Evolutionary conservation across 2,113 vertebrate species (phyloP).

Genomic region (Etia nguti): DNA sequence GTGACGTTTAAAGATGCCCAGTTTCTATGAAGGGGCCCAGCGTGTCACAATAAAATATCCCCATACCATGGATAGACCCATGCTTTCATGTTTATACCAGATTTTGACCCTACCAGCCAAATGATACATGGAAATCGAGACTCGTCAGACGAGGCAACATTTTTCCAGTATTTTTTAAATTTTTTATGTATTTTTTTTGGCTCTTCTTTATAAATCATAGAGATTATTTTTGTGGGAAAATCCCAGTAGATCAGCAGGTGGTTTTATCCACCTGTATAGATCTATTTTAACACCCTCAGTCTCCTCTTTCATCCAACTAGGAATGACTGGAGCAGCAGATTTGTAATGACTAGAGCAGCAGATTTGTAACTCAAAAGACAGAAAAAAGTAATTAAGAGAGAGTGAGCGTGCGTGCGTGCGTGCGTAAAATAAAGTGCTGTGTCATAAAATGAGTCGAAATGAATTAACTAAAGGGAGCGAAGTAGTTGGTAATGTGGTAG

Average conservation of each 20-base stretch:
- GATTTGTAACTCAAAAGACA: neutral
- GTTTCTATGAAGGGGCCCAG: no score
- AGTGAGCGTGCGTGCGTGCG: rapidly evolving
- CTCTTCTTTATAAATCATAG: neutral
- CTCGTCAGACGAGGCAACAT: no score
- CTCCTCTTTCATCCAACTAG: neutral
- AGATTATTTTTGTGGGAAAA: neutral
- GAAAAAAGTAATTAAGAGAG: neutral
- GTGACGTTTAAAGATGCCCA: no score
- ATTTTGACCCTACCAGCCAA: no score
- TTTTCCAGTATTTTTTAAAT: no score
- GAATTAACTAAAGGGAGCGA: neutral
- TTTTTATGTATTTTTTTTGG: no score
- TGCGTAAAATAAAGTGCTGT: neutral
- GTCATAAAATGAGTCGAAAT: neutral
- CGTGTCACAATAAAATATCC: no score
- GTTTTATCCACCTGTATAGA: neutral
- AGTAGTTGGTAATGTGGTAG: neutral
- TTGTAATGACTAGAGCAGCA: neutral
- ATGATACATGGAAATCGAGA: no score
- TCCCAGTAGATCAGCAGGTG: neutral
- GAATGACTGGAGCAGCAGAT: neutral
- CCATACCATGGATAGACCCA: no score
- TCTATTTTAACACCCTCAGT: neutral
- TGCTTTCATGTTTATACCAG: no score